These are phyloP conservation scores for Anoplolepis gracilipes DNA, from an alignment of 1,140 invertebrate species.

Conservation along the genomic window DNA sequence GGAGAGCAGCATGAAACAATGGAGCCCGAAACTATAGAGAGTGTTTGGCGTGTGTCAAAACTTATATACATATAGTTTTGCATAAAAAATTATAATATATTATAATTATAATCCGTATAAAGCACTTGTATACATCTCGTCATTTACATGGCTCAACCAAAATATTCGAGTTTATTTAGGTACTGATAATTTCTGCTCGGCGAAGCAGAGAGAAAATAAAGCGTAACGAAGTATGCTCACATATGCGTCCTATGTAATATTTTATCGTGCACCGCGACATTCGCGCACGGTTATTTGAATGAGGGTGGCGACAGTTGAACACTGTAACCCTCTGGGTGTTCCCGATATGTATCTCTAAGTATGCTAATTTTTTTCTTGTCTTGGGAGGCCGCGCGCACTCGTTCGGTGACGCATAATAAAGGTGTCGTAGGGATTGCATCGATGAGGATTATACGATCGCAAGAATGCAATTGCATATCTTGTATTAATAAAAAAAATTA, in stretches of 20 bases:
- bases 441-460: background rate
- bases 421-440: background rate
- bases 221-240: slow-evolving; percentile 33
- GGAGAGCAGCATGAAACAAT: slow-evolving; percentile 1
- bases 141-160: background rate
- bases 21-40: background rate
- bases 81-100: slow-evolving; percentile 11
- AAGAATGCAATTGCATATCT: background rate
- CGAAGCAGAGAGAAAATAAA: slow-evolving; percentile 13
- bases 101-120: background rate
- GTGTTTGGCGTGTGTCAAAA: background rate
- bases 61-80: background rate
- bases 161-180: background rate
- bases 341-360: slow-evolving; percentile 32
- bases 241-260: slow-evolving; percentile 13
- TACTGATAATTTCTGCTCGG: slow-evolving; percentile 28
- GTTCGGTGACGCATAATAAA: slow-evolving; percentile 23
- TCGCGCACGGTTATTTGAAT: background rate
- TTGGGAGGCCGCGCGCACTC: background rate
- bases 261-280: slow-evolving; percentile 26
- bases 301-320: slow-evolving; percentile 57
- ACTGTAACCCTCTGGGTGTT: slow-evolving; percentile 15
- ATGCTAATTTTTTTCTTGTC: slow-evolving; percentile 17
- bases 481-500: background rate
- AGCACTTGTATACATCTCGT: background rate